Percentiles rank a stretch among this genome's conserved stretches.
phyloP scores from a whole-genome alignment of 1,140 invertebrate species.

The Zaprionus taronus region DNA sequence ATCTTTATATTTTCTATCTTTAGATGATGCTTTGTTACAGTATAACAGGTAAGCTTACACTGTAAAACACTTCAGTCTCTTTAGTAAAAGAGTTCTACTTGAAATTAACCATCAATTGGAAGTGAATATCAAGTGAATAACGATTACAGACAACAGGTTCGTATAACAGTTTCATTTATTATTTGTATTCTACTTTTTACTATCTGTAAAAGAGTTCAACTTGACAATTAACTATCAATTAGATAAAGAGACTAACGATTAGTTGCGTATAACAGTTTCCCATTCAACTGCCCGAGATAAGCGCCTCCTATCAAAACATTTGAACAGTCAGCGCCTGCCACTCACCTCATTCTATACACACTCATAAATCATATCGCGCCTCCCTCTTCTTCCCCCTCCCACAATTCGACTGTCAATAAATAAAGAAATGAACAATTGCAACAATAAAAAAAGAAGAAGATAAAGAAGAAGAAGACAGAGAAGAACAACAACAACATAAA shows the following conservation, averaged over 20 bases:
- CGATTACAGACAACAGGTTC: background rate
- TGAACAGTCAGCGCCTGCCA: background rate
- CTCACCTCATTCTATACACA: background rate
- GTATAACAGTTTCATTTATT: background rate
- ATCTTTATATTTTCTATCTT: too few species aligned
- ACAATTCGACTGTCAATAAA: conserved; percentile 28
- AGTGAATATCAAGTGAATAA: background rate
- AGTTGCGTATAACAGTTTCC: background rate
- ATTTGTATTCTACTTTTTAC: background rate
- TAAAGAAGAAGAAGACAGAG: too few species aligned
- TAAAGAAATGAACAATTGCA: conserved; percentile 9
- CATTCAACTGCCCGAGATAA: background rate
- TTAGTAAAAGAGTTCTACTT: background rate
- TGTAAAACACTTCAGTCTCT: background rate
- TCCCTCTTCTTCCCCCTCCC: background rate
- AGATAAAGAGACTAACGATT: background rate
- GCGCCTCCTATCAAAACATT: background rate
- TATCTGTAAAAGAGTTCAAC: background rate
- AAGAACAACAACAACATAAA: background rate
- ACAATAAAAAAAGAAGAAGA: background rate
- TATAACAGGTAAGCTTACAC: background rate
- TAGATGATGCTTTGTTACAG: background rate
- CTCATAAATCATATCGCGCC: background rate
- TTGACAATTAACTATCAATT: background rate
- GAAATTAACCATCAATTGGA: background rate